Conservation (phyloP, 2,797 vertebrate species). For the Sebastes vulpes region DNA sequence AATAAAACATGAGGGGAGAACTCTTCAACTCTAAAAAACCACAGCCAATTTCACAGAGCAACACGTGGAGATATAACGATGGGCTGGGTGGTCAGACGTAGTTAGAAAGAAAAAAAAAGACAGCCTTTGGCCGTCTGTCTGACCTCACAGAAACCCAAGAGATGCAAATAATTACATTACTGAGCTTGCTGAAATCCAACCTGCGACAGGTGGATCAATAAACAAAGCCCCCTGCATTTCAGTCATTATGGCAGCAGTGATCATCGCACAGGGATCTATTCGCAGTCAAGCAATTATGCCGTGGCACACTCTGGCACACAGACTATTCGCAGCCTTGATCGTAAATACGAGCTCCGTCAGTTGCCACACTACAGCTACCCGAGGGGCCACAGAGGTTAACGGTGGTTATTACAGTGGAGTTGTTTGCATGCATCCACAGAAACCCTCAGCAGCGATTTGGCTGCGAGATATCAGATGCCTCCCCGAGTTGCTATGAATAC, state of each 20-base stretch:
- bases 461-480: constrained; percentile 50
- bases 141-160: constrained; percentile 17
- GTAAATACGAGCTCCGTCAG: constrained; percentile 39
- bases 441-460: constrained; percentile 43
- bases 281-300: constrained; percentile 50
- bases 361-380: constrained; percentile 26
- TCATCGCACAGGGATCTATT: constrained; percentile 59
- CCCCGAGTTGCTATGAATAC: constrained; percentile 34
- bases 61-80: constrained; percentile 39
- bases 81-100: not conserved
- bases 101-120: not conserved
- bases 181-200: constrained; percentile 45
- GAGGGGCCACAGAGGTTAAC: constrained; percentile 47
- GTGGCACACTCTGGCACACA: constrained; percentile 17
- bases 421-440: constrained; percentile 64
- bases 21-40: constrained; percentile 53
- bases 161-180: constrained; percentile 51
- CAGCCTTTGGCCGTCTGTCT: not conserved
- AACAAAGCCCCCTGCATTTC: constrained; percentile 40
- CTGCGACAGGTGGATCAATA: constrained; percentile 68
- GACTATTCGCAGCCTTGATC: constrained; percentile 37
- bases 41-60: constrained; percentile 48
- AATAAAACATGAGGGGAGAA: constrained; percentile 79
- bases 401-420: constrained; percentile 40
- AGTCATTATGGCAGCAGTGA: constrained; percentile 50